A percentile compares a stretch with the other conserved stretches of the same genome.
Conservation (phyloP, 2,113 vertebrate species). For the Colistium nudipinnis region DNA sequence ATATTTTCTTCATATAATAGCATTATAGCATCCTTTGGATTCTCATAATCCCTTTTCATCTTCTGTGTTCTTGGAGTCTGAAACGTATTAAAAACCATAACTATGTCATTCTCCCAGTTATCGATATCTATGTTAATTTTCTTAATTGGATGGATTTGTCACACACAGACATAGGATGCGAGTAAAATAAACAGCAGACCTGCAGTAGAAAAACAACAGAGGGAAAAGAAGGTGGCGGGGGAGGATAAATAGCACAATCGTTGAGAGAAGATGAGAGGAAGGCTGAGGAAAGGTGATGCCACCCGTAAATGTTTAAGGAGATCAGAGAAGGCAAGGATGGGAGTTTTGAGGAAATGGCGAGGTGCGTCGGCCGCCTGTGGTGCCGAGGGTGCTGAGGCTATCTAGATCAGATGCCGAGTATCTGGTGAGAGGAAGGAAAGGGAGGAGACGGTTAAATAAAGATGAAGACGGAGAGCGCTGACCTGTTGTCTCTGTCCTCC, state of each 20-base stretch:
- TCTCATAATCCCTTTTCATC: background rate
- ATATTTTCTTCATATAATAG: too few relatives aligned
- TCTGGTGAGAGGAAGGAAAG: slow-evolving; percentile 58
- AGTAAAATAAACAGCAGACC: slow-evolving; percentile 13
- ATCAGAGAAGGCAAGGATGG: slow-evolving; percentile 55
- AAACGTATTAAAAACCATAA: background rate
- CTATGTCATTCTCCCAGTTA: background rate
- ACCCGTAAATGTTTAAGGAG: slow-evolving; percentile 34
- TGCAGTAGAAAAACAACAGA: slow-evolving; percentile 5
- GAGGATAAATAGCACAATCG: slow-evolving; percentile 25
- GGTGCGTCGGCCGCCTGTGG: slow-evolving; percentile 36
- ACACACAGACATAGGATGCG: too few relatives aligned
- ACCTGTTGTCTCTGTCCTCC: slow-evolving; percentile 13
- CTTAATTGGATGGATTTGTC: too few relatives aligned
- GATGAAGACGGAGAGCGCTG: slow-evolving; percentile 4
- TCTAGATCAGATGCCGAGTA: slow-evolving; percentile 26
- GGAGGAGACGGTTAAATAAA: slow-evolving; percentile 43
- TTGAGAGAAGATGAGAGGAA: slow-evolving; percentile 37
- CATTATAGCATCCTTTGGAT: too few relatives aligned
- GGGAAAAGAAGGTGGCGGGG: slow-evolving; percentile 6
- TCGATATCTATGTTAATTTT: too few relatives aligned
- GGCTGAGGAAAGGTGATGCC: slow-evolving; percentile 44
- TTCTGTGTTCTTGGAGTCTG: background rate
- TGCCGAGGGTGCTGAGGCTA: slow-evolving; percentile 24
- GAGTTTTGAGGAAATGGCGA: slow-evolving; percentile 40